phyloP scores from a whole-genome alignment of 2,888 invertebrate genomes.

The Branchellion lobata region DNA sequence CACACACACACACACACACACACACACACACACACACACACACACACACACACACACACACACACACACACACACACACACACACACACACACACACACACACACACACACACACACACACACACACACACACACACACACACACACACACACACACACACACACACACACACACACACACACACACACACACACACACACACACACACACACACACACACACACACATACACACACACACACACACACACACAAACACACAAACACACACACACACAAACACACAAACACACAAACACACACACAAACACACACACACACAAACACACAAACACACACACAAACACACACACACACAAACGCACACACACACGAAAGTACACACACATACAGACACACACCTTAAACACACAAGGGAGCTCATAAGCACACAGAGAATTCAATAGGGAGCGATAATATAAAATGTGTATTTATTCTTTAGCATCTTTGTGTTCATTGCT shows the following conservation, averaged over 20 bases:
- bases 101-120: conserved; percentile 30
- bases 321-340: no score
- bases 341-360: no score
- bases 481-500: no score
- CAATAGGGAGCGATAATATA: no score
- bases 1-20: conserved; percentile 16
- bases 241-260: conserved; percentile 12
- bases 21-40: conserved; percentile 27
- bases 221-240: conserved; percentile 19
- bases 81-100: conserved; percentile 30
- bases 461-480: no score
- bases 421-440: no score
- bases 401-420: no score
- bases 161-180: conserved; percentile 30
- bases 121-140: conserved; percentile 30
- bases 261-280: conserved; percentile 6
- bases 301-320: not conserved
- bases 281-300: not conserved
- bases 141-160: conserved; percentile 30
- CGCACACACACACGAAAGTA: no score
- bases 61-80: conserved; percentile 33
- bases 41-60: conserved; percentile 20
- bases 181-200: conserved; percentile 30
- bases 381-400: no score
- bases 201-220: conserved; percentile 31